A percentile compares a stretch with the other conserved stretches of the same genome.
phyloP scores from a whole-genome alignment of 2,797 vertebrate genomes.

The Arnoldichthys spilopterus region DNA sequence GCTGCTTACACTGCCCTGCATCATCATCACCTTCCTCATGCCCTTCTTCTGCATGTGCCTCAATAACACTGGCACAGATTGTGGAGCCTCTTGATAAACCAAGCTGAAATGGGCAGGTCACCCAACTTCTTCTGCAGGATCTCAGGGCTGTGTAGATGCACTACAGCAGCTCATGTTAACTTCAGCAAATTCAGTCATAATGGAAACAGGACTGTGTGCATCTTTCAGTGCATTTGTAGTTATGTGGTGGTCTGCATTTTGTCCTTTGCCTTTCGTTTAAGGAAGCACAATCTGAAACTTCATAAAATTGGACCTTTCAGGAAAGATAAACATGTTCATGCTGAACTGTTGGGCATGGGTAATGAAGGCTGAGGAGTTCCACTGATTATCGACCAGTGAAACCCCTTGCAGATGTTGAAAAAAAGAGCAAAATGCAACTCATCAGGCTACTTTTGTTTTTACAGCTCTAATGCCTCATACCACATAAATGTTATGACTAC shows the following conservation, averaged over 20 bases:
- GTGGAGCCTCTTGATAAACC: background rate
- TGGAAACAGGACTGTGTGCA: background rate
- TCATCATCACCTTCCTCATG: conserved; percentile 64
- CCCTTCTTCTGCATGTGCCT: conserved; percentile 63
- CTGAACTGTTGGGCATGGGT: background rate
- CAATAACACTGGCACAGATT: conserved; percentile 5
- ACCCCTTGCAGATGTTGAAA: background rate
- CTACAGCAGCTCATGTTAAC: no score
- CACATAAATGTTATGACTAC: background rate
- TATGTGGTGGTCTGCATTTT: background rate
- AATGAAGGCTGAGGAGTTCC: background rate
- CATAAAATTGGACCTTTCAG: background rate
- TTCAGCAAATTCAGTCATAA: background rate
- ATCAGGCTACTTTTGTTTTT: background rate
- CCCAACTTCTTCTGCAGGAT: background rate
- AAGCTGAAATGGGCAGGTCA: background rate
- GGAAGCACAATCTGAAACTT: background rate
- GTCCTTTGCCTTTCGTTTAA: background rate
- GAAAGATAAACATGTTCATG: background rate
- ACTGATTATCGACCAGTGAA: background rate
- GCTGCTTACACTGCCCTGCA: conserved; percentile 62
- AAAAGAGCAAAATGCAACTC: background rate
- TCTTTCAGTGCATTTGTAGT: background rate
- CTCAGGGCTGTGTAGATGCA: background rate
- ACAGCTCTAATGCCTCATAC: background rate